Evolutionary conservation across 2,888 invertebrate genomes (phyloP), one percentile per base, ranked within the genome.

Genomic region (Heliconius sara): DNA sequence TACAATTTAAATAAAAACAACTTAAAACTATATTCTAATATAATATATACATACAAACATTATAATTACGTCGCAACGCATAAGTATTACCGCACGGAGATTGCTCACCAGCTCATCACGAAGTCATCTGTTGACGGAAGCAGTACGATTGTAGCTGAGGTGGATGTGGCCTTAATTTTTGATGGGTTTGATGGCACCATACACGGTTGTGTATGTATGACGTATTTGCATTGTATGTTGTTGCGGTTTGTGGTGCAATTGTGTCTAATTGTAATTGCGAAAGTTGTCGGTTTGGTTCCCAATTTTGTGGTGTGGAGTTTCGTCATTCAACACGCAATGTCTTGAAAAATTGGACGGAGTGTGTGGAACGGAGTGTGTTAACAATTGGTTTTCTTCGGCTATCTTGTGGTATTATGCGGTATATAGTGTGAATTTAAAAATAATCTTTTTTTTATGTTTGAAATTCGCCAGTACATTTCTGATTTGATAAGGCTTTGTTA

Each of bases 51-150:
- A n/a, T 10, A 34, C 34, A 34, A 22, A 66, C 16, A n/a, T n/a
- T n/a, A 12, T 60, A 4, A 22, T 7, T 34, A 66, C 47, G 39
- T 39, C 47, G 22, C 34, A 65, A 77, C 73, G 72, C 39, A 34
- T 39, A 10, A 39, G 10, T 77, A 80, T 79, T 79, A 82, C 82
- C 75, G 63, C 76, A 78, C 83, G 85, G 85, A 85, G 85, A 85
- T 85, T 83, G 80, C 80, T 52, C 77, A 80, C 78, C 72, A 75
- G 66, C 80, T 80, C 82, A 83, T 83, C 84, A 82, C 72, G 80
- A 82, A 84, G 82, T 82, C 85, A 83, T 85, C 84, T 85, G 80
- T 73, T 66, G 81, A 78, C 83, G 85, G 85, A 85, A 85, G 84
- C 84, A 77, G 80, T 73, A 60, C 79, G 82, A 80, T 80, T 81